Evolutionary conservation across 92 coral and sea anemone species (phyloP).

Genomic region (Phenganax stokvisi): DNA sequence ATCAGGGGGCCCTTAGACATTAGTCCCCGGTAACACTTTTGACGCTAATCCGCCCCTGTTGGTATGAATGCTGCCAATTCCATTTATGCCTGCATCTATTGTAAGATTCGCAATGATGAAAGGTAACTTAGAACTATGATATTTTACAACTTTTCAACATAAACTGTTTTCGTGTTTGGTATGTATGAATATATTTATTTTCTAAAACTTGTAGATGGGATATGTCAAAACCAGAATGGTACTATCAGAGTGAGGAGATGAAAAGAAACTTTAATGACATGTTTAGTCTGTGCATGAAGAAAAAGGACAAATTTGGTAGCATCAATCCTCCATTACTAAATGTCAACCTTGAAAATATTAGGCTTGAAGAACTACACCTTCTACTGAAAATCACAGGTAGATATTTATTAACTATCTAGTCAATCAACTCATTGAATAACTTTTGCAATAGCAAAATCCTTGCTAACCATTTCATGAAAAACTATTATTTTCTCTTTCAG

Average conservation of each 20-base stretch:
- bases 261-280: conserved; percentile 28
- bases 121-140: conserved; percentile 12
- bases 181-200: not conserved
- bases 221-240: conserved; percentile 42
- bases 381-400: conserved; percentile 43
- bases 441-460: too few species aligned
- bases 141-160: not conserved
- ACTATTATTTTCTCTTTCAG: not conserved
- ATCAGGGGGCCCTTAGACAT: too few species aligned
- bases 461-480: too few species aligned
- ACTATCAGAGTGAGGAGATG: conserved; percentile 22
- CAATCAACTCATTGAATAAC: too few species aligned
- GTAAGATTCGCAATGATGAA: conserved; percentile 36
- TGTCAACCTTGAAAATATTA: conserved; percentile 40
- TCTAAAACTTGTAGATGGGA: conserved; percentile 40
- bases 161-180: not conserved
- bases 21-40: too few species aligned
- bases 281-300: conserved; percentile 16
- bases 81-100: conserved; percentile 48
- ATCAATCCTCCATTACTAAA: conserved; percentile 35
- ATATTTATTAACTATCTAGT: not conserved
- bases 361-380: conserved; percentile 47
- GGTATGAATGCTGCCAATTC: conserved; percentile 30
- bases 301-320: conserved; percentile 37
- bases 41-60: too few species aligned